A percentile compares a stretch with the other conserved stretches of the same genome.
phyloP scores from a whole-genome alignment of 2,888 invertebrate genomes.

The Cybosia mesomella region DNA sequence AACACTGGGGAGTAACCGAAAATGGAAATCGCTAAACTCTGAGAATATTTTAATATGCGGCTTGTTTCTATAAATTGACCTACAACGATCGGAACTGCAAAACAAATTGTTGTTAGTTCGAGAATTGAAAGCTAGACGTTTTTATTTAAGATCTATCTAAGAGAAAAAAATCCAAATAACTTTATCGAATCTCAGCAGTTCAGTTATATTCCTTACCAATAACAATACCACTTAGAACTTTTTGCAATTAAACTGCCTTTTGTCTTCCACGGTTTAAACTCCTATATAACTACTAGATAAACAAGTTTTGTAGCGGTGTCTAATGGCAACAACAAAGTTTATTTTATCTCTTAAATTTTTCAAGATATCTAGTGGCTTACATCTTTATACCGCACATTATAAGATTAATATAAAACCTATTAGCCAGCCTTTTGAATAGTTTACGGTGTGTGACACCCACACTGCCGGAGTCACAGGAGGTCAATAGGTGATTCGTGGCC shows the following conservation, averaged over 20 bases:
- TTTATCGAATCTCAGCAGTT: too few species aligned
- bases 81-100: too few species aligned
- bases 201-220: neutral
- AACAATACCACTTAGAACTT: neutral
- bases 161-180: too few species aligned
- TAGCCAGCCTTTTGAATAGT: constrained; percentile 14
- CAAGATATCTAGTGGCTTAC: constrained; percentile 16
- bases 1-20: neutral
- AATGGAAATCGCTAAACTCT: too few species aligned
- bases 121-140: neutral
- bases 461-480: constrained; percentile 13
- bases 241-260: neutral
- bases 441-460: constrained; percentile 26
- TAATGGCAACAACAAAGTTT: neutral
- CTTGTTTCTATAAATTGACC: too few species aligned
- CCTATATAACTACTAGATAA: neutral
- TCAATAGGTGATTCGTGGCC: constrained; percentile 18
- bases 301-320: neutral
- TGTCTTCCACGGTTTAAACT: neutral
- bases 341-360: neutral
- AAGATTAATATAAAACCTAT: constrained; percentile 21
- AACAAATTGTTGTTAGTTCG: neutral
- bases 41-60: too few species aligned
- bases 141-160: neutral
- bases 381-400: constrained; percentile 15